A percentile compares a stretch with the other conserved stretches of the same genome.
Conservation (phyloP, 2,888 invertebrate species). For the Nomada fucata region DNA sequence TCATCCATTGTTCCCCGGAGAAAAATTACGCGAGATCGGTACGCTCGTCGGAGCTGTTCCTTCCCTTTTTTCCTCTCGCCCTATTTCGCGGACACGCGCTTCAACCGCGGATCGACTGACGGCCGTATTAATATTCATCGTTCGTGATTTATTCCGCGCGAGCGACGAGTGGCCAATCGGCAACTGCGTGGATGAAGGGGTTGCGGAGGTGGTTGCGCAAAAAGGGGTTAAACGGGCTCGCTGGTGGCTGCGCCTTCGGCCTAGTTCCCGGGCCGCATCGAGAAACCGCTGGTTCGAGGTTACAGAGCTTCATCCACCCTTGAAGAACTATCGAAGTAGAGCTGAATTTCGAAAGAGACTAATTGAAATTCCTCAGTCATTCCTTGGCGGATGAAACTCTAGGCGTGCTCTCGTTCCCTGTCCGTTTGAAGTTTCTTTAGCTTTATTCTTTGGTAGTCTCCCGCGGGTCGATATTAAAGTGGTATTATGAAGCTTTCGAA, state of each 20-base stretch:
- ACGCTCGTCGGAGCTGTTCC: not conserved
- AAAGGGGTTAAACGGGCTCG: slow-evolving; percentile 26
- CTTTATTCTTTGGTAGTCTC: not conserved
- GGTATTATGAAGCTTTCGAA: not conserved
- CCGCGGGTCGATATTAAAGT: not conserved
- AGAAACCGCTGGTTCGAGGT: slow-evolving; percentile 19
- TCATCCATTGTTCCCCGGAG: not conserved
- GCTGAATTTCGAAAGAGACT: slow-evolving; percentile 28
- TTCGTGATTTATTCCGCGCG: slow-evolving; percentile 49
- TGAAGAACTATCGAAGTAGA: slow-evolving; percentile 36
- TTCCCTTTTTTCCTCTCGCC: not conserved
- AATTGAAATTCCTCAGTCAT: slow-evolving; percentile 42
- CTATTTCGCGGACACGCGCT: not conserved
- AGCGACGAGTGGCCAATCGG: slow-evolving; percentile 48
- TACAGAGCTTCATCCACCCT: slow-evolving; percentile 1
- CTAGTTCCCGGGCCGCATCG: slow-evolving; percentile 44
- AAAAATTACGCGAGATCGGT: not conserved
- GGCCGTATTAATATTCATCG: slow-evolving; percentile 54
- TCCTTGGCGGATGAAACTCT: slow-evolving; percentile 1
- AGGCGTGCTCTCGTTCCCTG: not conserved
- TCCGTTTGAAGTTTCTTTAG: slow-evolving; percentile 16
- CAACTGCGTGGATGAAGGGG: not conserved
- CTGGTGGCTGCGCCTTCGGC: slow-evolving; percentile 40
- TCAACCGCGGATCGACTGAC: slow-evolving; percentile 5
- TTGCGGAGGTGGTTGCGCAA: not conserved